Evolutionary conservation across 2,888 invertebrate genomes (phyloP), one percentile per base, ranked within the genome.

Genomic region (Lithophane socia): DNA sequence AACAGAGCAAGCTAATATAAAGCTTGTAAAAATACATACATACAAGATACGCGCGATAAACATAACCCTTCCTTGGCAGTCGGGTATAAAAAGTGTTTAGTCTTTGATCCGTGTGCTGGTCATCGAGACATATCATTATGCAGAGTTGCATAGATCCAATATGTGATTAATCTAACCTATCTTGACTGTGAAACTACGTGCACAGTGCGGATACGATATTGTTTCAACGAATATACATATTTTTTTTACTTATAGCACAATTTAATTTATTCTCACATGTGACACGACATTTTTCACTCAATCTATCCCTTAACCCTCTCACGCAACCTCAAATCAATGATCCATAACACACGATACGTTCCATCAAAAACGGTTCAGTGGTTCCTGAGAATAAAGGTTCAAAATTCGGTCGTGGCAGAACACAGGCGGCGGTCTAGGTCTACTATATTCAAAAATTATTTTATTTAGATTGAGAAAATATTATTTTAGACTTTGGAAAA

Each of bases 341-440:
- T 63, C 70, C 73, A 21, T 65, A 58, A 24, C 52, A 24, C 54
- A 60, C 18, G 60, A 66, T 54, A 65, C n/a, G 44, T 60, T 78
- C 42, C 16, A 73, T 66, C 58, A 52, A 78, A 74, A 80, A 73
- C 37, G 73, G 52, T 80, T 80, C 58, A 78, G 16, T 78, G 52
- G 13, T 60, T 78, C 61, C 60, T 80, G 58, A 52, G 47, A 78
- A 73, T 66, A 73, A 80, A 54, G 16, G 21, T 54, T 47, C 8
- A 13, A 73, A 56, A 73, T 21, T 65, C 44, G 12, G 5, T 42
- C 37, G n/a, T 1, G 13, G 29, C 18, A 4, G 13, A 12, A 47
- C n/a, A 18, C 16, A 13, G 16, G 13, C 9, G 13, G 18, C 12
- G 8, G 18, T 2, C 37, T 60, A 18, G 24, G 18, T 1, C 29